phyloP scores from a whole-genome alignment of 2,888 invertebrate species.

The Cyclophora albipunctata region DNA sequence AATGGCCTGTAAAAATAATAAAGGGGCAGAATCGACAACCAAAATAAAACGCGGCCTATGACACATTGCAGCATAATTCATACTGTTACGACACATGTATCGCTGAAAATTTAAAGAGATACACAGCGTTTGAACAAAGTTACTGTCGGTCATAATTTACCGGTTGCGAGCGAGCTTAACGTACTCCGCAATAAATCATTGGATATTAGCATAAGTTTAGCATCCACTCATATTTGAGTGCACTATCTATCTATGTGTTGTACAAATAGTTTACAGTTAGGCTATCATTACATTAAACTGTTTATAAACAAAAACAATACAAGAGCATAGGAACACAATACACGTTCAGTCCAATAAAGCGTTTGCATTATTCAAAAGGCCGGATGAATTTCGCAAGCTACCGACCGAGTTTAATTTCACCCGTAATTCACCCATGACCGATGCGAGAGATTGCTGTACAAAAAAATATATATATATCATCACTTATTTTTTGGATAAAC shows the following conservation, averaged over 20 bases:
- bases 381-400: conserved; percentile 53
- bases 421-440: conserved; percentile 50
- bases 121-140: conserved; percentile 11
- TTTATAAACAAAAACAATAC: conserved; percentile 32
- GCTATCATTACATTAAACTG: not conserved
- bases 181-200: not conserved
- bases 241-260: too few species aligned
- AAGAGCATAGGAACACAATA: conserved; percentile 8
- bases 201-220: too few species aligned
- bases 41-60: conserved; percentile 31
- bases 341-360: conserved; percentile 53
- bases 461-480: conserved; percentile 34
- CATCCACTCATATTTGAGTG: too few species aligned
- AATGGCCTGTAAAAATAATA: conserved; percentile 46
- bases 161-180: not conserved
- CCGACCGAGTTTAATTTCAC: conserved; percentile 55
- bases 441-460: conserved; percentile 36
- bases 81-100: conserved; percentile 19
- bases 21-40: conserved; percentile 42
- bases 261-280: too few species aligned
- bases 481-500: conserved; percentile 38
- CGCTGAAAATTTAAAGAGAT: conserved; percentile 21
- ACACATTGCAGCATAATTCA: conserved; percentile 29
- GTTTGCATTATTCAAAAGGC: conserved; percentile 67
- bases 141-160: conserved; percentile 17